Conservation (phyloP, 2,113 vertebrate genomes). For the Gulo gulo region DNA sequence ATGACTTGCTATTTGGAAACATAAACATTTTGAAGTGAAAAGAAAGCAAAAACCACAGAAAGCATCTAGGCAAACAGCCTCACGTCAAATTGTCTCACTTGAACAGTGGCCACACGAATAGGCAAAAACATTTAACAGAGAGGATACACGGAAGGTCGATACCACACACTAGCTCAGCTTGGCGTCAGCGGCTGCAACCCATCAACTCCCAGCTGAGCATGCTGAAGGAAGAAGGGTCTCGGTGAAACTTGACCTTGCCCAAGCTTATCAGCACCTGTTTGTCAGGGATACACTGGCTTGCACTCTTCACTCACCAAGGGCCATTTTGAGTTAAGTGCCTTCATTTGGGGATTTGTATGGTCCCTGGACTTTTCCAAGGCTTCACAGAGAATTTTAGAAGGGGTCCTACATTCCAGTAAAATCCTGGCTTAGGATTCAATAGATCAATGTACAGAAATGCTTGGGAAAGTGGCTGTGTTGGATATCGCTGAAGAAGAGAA, state of each 20-base stretch:
- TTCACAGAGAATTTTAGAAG: neutral
- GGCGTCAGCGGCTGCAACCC: neutral
- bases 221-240: neutral
- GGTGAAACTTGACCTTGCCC: slow-evolving; percentile 54
- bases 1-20: neutral
- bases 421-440: neutral
- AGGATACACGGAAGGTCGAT: accelerated
- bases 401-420: neutral
- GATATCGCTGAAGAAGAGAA: neutral
- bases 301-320: slow-evolving; percentile 30
- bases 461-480: neutral
- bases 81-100: neutral
- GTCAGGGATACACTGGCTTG: neutral
- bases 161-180: neutral
- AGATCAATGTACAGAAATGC: neutral
- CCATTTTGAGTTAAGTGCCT: slow-evolving; percentile 37
- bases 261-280: slow-evolving; percentile 50
- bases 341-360: slow-evolving; percentile 2
- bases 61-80: neutral
- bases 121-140: neutral
- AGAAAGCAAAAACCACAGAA: neutral
- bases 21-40: neutral
- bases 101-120: too few species aligned
- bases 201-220: neutral
- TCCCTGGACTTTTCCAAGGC: neutral